Conservation (phyloP, 2,113 vertebrate species). For the Corvus hawaiiensis region DNA sequence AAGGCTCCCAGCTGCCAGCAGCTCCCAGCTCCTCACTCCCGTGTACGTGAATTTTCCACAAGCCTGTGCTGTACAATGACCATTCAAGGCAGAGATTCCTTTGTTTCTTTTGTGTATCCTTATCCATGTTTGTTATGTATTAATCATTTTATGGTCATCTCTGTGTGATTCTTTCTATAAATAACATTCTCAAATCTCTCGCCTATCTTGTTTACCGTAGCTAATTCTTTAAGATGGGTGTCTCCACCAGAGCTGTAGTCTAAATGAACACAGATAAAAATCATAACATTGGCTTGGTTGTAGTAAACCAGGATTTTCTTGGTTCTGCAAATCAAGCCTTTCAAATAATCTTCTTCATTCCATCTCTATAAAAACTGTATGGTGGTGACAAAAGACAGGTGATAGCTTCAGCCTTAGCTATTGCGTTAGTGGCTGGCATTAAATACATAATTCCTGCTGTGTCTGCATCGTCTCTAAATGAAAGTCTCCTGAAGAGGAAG, state of each 20-base stretch:
- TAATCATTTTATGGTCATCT: neutral
- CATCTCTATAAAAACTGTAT: neutral
- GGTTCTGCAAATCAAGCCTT: neutral
- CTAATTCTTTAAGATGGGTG: neutral
- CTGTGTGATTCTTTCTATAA: neutral
- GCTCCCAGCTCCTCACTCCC: neutral
- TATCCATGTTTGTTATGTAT: neutral
- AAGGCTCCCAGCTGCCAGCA: neutral
- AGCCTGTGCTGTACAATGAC: neutral
- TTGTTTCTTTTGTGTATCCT: constrained; percentile 10
- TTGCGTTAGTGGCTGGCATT: neutral
- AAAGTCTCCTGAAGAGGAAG: constrained; percentile 1
- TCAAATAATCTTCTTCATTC: neutral
- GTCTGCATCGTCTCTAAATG: constrained; percentile 6
- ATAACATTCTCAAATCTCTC: constrained; percentile 6
- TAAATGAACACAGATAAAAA: constrained; percentile 7
- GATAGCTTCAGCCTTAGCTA: constrained; percentile 6
- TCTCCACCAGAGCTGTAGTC: neutral
- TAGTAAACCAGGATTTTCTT: neutral
- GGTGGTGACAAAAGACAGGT: neutral
- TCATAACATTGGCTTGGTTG: neutral
- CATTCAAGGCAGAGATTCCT: constrained; percentile 23
- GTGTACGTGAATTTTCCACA: neutral
- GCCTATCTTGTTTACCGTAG: neutral
- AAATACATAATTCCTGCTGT: constrained; percentile 15